Percentiles rank a stretch among this genome's conserved stretches.
These are phyloP conservation scores for Rutpela maculata DNA, from an alignment of 2,888 invertebrate species.

Conservation along the genomic window DNA sequence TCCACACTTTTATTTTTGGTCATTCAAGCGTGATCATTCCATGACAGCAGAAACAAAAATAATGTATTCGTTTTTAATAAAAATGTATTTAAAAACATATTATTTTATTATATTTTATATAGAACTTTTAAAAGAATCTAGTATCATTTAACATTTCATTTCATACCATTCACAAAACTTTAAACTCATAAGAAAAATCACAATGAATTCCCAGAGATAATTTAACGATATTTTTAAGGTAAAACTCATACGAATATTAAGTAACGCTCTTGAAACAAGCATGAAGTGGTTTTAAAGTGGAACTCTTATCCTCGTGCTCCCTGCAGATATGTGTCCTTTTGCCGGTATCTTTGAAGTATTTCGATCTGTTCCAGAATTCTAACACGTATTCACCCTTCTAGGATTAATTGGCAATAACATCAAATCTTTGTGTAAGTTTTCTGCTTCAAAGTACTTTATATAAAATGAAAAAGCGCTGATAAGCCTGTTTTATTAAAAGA, in stretches of 20 bases:
- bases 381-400: constrained; percentile 21
- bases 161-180: background rate
- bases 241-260: constrained; percentile 25
- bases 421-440: background rate
- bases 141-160: background rate
- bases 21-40: too few species aligned
- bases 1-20: too few species aligned
- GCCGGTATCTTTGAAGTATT: constrained; percentile 27
- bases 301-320: constrained; percentile 6
- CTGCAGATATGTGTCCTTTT: constrained; percentile 35
- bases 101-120: too few species aligned
- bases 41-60: too few species aligned
- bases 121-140: background rate
- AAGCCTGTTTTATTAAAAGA: background rate
- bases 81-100: too few species aligned
- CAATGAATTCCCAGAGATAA: background rate
- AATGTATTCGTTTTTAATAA: too few species aligned
- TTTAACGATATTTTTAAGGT: constrained; percentile 5
- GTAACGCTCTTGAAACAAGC: constrained; percentile 21
- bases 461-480: background rate
- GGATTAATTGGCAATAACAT: constrained; percentile 17
- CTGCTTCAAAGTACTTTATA: background rate
- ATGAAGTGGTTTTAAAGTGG: constrained; percentile 24
- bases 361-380: constrained; percentile 16
- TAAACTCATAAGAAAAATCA: background rate